These are phyloP conservation scores for Trichonephila clavata DNA, from an alignment of 1,140 invertebrate species.

Conservation along the genomic window DNA sequence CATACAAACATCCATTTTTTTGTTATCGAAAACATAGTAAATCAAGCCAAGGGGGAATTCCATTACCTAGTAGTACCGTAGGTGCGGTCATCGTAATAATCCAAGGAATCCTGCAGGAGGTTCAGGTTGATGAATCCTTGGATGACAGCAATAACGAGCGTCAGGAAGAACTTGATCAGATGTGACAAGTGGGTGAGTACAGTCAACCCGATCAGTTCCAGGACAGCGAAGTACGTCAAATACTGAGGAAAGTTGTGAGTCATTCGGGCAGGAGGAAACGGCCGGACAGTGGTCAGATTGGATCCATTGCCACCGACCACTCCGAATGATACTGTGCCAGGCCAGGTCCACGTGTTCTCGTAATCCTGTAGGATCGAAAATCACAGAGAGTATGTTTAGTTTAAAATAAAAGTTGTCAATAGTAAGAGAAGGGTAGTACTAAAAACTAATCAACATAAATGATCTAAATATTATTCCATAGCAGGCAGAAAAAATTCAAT, in stretches of 20 bases:
- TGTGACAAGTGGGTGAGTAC: constrained; percentile 88
- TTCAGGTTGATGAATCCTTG: constrained; percentile 86
- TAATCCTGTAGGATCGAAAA: constrained; percentile 26
- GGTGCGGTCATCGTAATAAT: constrained; percentile 77
- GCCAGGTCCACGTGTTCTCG: constrained; percentile 61
- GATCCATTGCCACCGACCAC: background rate
- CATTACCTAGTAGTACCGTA: constrained; percentile 64
- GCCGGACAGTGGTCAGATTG: background rate
- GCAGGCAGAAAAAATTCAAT: no score
- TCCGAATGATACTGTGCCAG: background rate
- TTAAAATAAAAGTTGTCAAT: no score
- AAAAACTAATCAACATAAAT: no score
- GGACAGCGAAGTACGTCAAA: constrained; percentile 87
- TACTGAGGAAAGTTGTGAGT: constrained; percentile 85
- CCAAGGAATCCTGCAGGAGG: constrained; percentile 83
- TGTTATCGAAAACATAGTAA: no score
- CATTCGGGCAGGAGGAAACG: background rate
- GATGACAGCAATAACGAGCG: constrained; percentile 84
- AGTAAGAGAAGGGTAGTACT: no score
- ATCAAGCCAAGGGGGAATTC: no score
- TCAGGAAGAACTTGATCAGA: constrained; percentile 86
- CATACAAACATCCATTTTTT: no score
- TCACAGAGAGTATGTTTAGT: no score
- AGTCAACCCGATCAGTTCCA: constrained; percentile 87
- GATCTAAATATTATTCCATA: no score